Evolutionary conservation across 2,888 invertebrate species (phyloP).

Genomic region (Melolontha melolontha): DNA sequence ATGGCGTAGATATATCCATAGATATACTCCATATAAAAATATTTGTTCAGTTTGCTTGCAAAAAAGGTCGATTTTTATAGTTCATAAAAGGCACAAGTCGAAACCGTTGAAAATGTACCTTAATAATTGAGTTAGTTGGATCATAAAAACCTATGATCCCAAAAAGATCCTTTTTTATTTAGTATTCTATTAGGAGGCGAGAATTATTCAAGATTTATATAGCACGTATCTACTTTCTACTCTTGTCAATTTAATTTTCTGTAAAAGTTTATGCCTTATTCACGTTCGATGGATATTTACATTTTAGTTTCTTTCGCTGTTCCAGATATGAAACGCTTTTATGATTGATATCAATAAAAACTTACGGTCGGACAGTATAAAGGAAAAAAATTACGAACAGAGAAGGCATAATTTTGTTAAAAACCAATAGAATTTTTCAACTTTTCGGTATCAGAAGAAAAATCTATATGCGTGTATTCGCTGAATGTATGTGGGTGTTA

Average conservation of each 20-base stretch:
- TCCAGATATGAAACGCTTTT: slow-evolving; percentile 15
- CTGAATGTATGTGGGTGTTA: too few species aligned
- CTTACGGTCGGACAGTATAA: not conserved
- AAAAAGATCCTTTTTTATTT: slow-evolving; percentile 15
- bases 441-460: too few species aligned
- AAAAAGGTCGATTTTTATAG: slow-evolving; percentile 38
- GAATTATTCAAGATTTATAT: slow-evolving; percentile 34
- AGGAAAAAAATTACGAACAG: not conserved
- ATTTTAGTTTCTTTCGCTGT: slow-evolving; percentile 8
- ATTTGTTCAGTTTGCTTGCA: slow-evolving; percentile 34
- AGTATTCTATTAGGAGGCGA: slow-evolving; percentile 23
- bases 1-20: not conserved
- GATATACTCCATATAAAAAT: slow-evolving; percentile 22
- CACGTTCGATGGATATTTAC: slow-evolving; percentile 5
- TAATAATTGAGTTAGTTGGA: slow-evolving; percentile 41
- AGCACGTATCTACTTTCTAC: slow-evolving; percentile 6
- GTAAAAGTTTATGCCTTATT: slow-evolving; percentile 21
- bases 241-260: slow-evolving; percentile 34
- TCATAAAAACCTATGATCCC: slow-evolving; percentile 37
- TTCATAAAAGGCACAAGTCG: slow-evolving; percentile 33
- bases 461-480: too few species aligned
- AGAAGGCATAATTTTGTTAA: not conserved
- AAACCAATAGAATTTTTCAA: too few species aligned
- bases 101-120: slow-evolving; percentile 29
- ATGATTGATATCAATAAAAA: slow-evolving; percentile 34